Percentiles rank a stretch among this genome's conserved stretches.
These are phyloP conservation scores for Microcebus lehilahytsara DNA, from an alignment of 2,113 vertebrate species.

Conservation along the genomic window DNA sequence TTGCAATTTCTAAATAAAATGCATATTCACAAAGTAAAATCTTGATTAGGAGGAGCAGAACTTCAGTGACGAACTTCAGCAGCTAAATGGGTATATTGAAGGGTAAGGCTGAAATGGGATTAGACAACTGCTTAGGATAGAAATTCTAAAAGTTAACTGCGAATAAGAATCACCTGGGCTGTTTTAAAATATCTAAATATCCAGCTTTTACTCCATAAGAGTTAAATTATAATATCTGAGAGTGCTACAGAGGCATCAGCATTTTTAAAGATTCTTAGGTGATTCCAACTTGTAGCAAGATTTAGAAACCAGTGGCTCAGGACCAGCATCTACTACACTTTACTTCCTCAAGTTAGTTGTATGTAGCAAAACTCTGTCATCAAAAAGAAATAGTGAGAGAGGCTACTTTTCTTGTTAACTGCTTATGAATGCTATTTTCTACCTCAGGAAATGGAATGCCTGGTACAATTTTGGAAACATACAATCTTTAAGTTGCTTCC, in stretches of 20 bases:
- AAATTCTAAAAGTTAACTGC: background rate
- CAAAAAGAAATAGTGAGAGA: background rate
- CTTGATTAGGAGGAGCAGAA: background rate
- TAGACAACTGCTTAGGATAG: background rate
- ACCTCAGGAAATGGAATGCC: background rate
- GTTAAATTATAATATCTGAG: background rate
- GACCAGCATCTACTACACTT: background rate
- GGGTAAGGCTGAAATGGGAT: background rate
- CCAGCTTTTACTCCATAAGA: background rate
- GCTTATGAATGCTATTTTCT: background rate
- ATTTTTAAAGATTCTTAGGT: background rate
- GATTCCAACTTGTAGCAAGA: background rate
- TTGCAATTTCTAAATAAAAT: background rate
- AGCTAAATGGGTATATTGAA: background rate
- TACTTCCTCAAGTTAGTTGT: background rate
- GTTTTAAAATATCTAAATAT: background rate
- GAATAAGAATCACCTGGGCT: background rate
- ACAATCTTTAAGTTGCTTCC: background rate
- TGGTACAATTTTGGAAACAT: background rate
- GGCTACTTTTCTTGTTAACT: background rate
- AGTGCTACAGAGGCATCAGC: rapidly evolving
- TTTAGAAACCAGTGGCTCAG: background rate
- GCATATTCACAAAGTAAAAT: background rate
- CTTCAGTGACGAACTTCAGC: background rate
- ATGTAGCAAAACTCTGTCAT: background rate